Evolutionary conservation across 2,888 invertebrate genomes (phyloP), one percentile per base, ranked within the genome.

Genomic region (Drosophila mercatorum): DNA sequence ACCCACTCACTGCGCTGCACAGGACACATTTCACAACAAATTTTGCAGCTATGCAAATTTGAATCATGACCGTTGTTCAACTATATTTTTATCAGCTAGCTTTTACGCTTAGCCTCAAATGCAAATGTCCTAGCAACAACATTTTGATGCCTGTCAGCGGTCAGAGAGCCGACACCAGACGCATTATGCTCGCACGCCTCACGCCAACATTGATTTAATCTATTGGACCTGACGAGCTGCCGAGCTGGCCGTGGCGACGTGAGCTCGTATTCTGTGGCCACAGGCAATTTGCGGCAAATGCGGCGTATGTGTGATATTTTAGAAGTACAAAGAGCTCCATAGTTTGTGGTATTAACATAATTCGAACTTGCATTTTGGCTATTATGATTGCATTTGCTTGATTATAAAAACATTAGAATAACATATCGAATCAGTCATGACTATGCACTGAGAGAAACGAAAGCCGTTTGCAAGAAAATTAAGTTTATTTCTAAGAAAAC

Each of bases 31-130:
- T 72, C 55, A 57, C 64, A 63, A 62, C 61, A 73, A 74, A 68
- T 66, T 66, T 62, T 67, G 71, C 73, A 76, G 58, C 68, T 72
- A 83, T 84, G 84, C 71, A 78, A 80, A 82, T 82, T 83, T 83
- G 80, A 81, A 82, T 85, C 83, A 80, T 11, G n/a, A 26, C 62
- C 56, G 58, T 76, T 81, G 81, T 76, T 78, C 51, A 67, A 62
- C 71, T 61, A 78, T 76, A 75, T 55, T 83, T 81, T 74, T 80
- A 75, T 72, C 78, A 78, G 65, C 43, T 62, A 72, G 64, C 66
- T 72, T 74, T 74, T 55, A 41, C 68, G 66, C 64, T 68, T 64
- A 66, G 72, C 75, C 74, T 52, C 57, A 66, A 72, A 64, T 72
- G 70, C 75, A 75, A 80, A 78, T 85, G 72, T 71, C 49, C 66